Percentiles rank a stretch among this genome's conserved stretches.
These are phyloP conservation scores for Conus betulinus DNA, from an alignment of 1,140 invertebrate genomes.

Conservation along the genomic window DNA sequence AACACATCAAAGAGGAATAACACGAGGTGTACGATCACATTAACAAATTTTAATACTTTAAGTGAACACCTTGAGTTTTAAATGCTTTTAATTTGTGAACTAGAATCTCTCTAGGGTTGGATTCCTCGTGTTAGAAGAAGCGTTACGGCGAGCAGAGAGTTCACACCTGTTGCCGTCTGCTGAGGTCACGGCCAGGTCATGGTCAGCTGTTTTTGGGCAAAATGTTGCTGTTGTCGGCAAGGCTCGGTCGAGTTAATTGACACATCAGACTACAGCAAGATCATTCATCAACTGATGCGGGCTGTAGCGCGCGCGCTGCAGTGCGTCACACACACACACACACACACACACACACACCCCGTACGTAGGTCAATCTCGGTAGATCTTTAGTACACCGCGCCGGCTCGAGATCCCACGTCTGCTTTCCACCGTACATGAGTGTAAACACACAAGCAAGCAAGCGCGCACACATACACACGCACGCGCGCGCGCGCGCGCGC, in stretches of 20 bases:
- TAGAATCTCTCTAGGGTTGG: background rate
- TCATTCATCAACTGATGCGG: too few relatives aligned
- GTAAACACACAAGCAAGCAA: too few relatives aligned
- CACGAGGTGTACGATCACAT: background rate
- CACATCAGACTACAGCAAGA: too few relatives aligned
- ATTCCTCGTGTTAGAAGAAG: background rate
- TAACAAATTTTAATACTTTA: background rate
- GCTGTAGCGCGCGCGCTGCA: too few relatives aligned
- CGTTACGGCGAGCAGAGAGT: background rate
- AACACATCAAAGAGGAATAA: background rate
- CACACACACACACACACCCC: too few relatives aligned
- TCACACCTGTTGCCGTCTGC: conserved; percentile 1
- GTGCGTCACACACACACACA: too few relatives aligned
- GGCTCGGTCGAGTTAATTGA: background rate
- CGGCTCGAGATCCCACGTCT: too few relatives aligned
- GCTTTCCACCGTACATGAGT: too few relatives aligned
- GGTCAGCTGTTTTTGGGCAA: background rate
- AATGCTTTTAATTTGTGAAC: background rate
- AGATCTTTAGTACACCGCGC: too few relatives aligned
- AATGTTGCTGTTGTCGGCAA: background rate
- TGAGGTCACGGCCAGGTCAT: background rate
- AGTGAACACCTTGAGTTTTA: background rate
- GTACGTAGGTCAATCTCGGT: too few relatives aligned
- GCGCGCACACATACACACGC: too few relatives aligned
- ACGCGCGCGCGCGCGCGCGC: too few relatives aligned